Evolutionary conservation across 2,113 vertebrate species (phyloP).

Genomic region (Furnarius figulus): DNA sequence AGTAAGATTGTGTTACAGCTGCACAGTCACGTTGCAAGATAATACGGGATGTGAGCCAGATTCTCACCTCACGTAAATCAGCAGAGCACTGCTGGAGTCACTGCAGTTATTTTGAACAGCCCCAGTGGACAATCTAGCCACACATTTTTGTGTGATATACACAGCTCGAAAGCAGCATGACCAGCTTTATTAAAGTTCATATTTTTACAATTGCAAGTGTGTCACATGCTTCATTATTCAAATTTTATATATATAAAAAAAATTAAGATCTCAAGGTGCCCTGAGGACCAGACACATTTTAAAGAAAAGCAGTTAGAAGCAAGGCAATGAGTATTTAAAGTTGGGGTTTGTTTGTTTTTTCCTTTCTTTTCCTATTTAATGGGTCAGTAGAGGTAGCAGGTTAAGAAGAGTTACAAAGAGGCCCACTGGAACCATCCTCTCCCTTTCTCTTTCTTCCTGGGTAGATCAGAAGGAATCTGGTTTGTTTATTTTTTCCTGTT

Average conservation of each 20-base stretch:
- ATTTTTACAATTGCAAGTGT: neutral
- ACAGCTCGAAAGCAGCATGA: neutral
- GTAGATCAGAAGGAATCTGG: conserved; percentile 10
- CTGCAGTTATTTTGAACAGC: conserved; percentile 33
- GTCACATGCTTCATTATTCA: conserved; percentile 44
- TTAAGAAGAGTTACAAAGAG: conserved; percentile 25
- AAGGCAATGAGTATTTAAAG: neutral
- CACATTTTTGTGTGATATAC: conserved; percentile 21
- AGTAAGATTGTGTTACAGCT: conserved; percentile 15
- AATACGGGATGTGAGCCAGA: conserved; percentile 21
- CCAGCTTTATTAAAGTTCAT: conserved; percentile 17
- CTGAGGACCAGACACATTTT: conserved; percentile 20
- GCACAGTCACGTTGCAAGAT: conserved; percentile 24
- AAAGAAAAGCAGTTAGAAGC: neutral
- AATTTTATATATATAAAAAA: neutral
- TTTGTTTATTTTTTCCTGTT: conserved; percentile 51
- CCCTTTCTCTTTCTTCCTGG: conserved; percentile 26
- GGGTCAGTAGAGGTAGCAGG: neutral
- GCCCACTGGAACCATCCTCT: neutral
- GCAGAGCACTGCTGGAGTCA: neutral
- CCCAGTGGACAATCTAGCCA: neutral
- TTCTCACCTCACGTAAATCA: conserved; percentile 30
- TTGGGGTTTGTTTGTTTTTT: neutral
- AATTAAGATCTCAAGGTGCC: conserved; percentile 2
- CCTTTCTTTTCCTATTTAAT: neutral